These are phyloP conservation scores for Bucorvus abyssinicus DNA, from an alignment of 2,797 vertebrate species.

Conservation along the genomic window DNA sequence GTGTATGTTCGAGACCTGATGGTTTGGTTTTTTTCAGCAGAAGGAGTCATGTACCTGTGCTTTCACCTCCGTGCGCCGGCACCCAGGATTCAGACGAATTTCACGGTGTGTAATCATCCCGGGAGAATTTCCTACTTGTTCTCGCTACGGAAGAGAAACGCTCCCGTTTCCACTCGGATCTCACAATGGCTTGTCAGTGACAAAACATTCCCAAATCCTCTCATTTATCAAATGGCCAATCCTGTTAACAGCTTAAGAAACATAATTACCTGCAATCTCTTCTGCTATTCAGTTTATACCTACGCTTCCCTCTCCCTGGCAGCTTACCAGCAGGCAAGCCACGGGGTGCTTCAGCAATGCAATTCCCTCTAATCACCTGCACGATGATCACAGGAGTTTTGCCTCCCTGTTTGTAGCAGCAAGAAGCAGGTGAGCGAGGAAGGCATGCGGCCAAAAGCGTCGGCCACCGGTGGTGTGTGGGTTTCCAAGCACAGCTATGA, in stretches of 20 bases:
- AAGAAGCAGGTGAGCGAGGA: neutral
- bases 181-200: slow-evolving; percentile 79
- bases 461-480: neutral
- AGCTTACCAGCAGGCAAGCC: slow-evolving; percentile 65
- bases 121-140: slow-evolving; percentile 64
- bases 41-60: neutral
- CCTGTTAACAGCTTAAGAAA: slow-evolving; percentile 82
- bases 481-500: neutral
- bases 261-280: slow-evolving; percentile 81
- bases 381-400: neutral
- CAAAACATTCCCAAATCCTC: slow-evolving; percentile 80
- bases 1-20: neutral
- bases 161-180: slow-evolving; percentile 68
- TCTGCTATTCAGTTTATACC: slow-evolving; percentile 75
- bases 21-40: neutral
- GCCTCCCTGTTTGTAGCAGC: neutral
- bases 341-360: neutral
- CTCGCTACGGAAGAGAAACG: slow-evolving; percentile 61
- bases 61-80: neutral
- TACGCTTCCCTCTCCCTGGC: slow-evolving; percentile 64
- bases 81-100: slow-evolving; percentile 65
- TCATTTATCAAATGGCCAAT: slow-evolving; percentile 82
- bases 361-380: slow-evolving; percentile 18
- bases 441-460: neutral
- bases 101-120: slow-evolving; percentile 59